Conservation (phyloP, 2,797 vertebrate genomes). For the Orientallactaga sibirica region DNA sequence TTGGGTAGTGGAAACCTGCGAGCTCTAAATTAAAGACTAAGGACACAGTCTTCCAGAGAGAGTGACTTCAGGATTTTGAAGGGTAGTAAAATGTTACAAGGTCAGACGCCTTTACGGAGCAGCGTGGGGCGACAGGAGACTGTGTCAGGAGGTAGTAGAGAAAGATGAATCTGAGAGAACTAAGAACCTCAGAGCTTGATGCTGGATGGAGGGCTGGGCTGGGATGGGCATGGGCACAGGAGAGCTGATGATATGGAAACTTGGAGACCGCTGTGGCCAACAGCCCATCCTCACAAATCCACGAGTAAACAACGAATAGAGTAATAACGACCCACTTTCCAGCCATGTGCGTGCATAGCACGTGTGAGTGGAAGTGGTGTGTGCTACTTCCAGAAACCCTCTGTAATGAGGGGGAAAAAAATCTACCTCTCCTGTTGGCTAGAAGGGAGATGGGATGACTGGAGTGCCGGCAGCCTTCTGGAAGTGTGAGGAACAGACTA, state of each 20-base stretch:
- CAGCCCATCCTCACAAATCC: not conserved
- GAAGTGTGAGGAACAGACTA: not conserved
- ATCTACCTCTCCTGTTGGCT: not conserved
- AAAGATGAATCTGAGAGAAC: not conserved
- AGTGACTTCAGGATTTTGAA: not conserved
- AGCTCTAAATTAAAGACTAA: not conserved
- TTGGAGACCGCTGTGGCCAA: not conserved
- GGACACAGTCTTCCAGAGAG: not conserved
- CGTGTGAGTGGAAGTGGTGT: not conserved
- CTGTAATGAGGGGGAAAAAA: not conserved
- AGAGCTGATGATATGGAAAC: not conserved
- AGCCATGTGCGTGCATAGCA: not conserved
- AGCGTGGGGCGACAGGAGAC: not conserved
- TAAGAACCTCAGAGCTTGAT: not conserved
- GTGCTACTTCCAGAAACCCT: not conserved
- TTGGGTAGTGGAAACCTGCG: not conserved
- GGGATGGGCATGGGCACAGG: not conserved
- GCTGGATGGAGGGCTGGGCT: not conserved
- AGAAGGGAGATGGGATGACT: not conserved
- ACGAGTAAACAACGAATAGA: not conserved
- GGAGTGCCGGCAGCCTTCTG: conserved; percentile 13
- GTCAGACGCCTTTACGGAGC: not conserved
- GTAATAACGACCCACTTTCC: not conserved
- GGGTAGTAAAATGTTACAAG: not conserved
- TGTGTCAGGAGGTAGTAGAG: not conserved